Evolutionary conservation across 2,113 vertebrate species (phyloP).

Genomic region (Micronisus gabar): DNA sequence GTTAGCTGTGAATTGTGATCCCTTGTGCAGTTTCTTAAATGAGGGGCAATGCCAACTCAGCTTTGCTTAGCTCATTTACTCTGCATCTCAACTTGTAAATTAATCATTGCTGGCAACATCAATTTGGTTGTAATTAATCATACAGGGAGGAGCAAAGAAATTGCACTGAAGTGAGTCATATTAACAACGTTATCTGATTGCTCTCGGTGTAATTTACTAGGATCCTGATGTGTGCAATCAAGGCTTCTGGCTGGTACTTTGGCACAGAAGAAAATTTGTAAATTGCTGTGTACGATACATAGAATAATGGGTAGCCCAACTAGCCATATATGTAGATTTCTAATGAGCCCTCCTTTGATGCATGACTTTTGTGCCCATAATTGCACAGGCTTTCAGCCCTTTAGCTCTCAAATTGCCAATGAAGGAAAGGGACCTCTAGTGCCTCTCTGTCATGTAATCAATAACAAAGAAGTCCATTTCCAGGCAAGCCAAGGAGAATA

Average conservation of each 20-base stretch:
- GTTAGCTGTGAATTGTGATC: conserved; percentile 31
- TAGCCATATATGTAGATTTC: background rate
- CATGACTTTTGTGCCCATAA: background rate
- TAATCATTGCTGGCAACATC: conserved; percentile 78
- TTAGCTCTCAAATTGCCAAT: background rate
- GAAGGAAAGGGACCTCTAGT: background rate
- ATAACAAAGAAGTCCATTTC: background rate
- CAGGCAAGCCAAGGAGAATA: background rate
- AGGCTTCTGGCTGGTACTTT: conserved; percentile 36
- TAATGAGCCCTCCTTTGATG: background rate
- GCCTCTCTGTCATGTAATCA: background rate
- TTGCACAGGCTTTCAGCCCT: background rate
- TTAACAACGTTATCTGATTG: conserved; percentile 74
- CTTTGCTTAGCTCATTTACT: conserved; percentile 76
- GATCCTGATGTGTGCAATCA: conserved; percentile 52
- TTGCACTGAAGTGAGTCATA: conserved; percentile 64
- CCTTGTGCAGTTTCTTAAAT: conserved; percentile 63
- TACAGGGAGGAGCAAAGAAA: conserved; percentile 70
- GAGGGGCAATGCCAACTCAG: conserved; percentile 64
- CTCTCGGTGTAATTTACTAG: conserved; percentile 68
- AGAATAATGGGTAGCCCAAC: background rate
- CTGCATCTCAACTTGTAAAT: conserved; percentile 74
- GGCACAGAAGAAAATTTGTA: conserved; percentile 7
- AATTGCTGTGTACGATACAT: background rate
- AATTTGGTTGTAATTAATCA: conserved; percentile 81